Conservation (phyloP, 2,113 vertebrate species). For the Trichomycterus rosablanca region DNA sequence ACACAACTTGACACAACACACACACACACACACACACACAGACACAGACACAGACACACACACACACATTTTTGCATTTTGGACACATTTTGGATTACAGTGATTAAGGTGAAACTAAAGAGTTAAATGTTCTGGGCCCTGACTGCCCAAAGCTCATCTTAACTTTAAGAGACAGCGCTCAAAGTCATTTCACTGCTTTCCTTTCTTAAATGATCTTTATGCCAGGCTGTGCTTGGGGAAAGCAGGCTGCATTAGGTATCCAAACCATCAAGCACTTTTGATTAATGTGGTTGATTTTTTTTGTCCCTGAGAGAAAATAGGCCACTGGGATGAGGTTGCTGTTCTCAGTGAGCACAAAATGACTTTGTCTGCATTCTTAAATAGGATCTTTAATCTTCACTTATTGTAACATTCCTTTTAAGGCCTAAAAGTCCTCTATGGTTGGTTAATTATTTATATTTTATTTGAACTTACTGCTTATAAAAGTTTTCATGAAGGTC, state of each 20-base stretch:
- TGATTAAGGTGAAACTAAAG: background rate
- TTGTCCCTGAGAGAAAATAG: constrained; percentile 5
- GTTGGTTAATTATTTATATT: too few species aligned
- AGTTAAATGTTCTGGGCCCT: constrained; percentile 8
- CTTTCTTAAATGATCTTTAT: constrained; percentile 8
- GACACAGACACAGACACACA: too few species aligned
- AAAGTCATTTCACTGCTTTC: constrained; percentile 9
- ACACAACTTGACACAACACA: too few species aligned
- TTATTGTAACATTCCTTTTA: background rate
- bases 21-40: too few species aligned
- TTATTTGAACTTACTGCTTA: too few species aligned
- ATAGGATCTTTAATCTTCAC: constrained; percentile 15
- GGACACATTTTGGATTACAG: too few species aligned
- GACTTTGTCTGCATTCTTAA: constrained; percentile 23
- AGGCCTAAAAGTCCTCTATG: background rate
- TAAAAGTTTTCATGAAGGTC: too few species aligned
- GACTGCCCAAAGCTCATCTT: constrained; percentile 13
- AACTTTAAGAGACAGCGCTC: background rate
- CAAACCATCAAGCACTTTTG: constrained; percentile 7
- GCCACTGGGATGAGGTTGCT: background rate
- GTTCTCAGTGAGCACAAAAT: constrained; percentile 23
- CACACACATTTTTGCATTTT: too few species aligned
- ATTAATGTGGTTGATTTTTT: constrained; percentile 29
- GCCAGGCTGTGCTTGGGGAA: constrained; percentile 6
- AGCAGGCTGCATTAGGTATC: constrained; percentile 17